These are phyloP conservation scores for Hedychridium roseum DNA, from an alignment of 2,888 invertebrate species.

Conservation along the genomic window DNA sequence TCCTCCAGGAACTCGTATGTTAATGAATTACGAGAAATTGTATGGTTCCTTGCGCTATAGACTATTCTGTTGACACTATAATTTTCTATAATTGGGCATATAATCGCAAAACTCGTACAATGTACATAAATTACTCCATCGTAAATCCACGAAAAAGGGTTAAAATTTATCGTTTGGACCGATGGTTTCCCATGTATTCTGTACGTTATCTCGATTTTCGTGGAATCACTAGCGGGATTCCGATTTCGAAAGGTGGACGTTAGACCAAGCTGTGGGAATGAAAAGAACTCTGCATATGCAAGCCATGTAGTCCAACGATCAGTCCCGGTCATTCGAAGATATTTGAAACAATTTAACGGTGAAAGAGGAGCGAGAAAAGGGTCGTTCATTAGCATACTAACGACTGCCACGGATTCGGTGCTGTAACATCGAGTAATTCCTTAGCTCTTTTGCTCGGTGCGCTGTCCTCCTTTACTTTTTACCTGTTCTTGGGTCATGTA, in stretches of 20 bases:
- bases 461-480: no score
- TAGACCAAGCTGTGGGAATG: slow-evolving; percentile 36
- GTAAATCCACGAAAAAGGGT: no score
- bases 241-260: slow-evolving; percentile 20
- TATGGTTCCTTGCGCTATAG: no score
- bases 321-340: slow-evolving; percentile 33
- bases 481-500: no score
- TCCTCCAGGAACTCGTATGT: no score
- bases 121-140: no score
- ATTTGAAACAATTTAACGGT: slow-evolving; percentile 55
- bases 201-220: slow-evolving; percentile 39
- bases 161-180: not conserved
- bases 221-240: slow-evolving; percentile 34
- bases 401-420: slow-evolving; percentile 54
- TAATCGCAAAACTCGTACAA: no score
- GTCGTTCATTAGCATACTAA: slow-evolving; percentile 61
- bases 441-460: slow-evolving; percentile 8
- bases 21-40: no score
- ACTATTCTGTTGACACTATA: no score
- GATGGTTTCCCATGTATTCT: slow-evolving; percentile 25
- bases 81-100: no score
- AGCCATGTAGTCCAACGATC: slow-evolving; percentile 14
- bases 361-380: slow-evolving; percentile 22
- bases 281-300: slow-evolving; percentile 27
- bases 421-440: slow-evolving; percentile 51